Base-by-base conservation (phyloP, 2,797 vertebrate species). In the Xiphophorus birchmanni region DNA sequence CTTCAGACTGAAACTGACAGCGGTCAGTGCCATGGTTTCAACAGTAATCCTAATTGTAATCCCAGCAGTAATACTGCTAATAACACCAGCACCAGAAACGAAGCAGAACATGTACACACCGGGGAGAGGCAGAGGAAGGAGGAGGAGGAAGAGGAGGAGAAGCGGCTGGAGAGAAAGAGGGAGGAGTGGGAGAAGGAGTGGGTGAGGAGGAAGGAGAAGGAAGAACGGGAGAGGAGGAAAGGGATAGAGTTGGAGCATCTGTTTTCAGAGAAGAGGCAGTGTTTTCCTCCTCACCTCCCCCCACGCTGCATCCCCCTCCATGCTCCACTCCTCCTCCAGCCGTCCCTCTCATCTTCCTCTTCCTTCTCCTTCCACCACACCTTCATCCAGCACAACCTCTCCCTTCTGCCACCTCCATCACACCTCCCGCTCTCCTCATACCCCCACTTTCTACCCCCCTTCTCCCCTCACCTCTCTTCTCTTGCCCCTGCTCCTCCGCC, bases 331-430 rank as follows among this genome's bases (percentile, higher is more conserved):
- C 84, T 94, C 76, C 83, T 93, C 76, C 88, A 71, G 0, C 82
- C 87, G 0, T 75, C 90, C 10, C 75, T 89, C 37, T 87, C 90
- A 40, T 86, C 92, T 65, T 87, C 93, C 1, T 86, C 93, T 69
- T 91, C 93, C 0, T 89, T 93, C 87, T 92, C 93, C 79, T 90
- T 94, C 81, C 93, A 91, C 37, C 93, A 92, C 90, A 92, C 92
- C 86, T 82, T 94, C 81, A 90, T 94, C 87, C 93, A 88, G 42
- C 93, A 93, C 18, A 92, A 92, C 88, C 88, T 94, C 47, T 89
- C 90, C 48, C 83, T 94, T 11, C 84, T 93, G 17, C 91, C 92
- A 1, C 91, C 91, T 0, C 90, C 88, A 0, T 77, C 90, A 0
- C 92, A 84, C 77, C 83, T 91, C 37, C 86, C 91, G 0, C 23